These are phyloP conservation scores for Leptocoma aspasia DNA, from an alignment of 2,113 vertebrate genomes.

Conservation along the genomic window DNA sequence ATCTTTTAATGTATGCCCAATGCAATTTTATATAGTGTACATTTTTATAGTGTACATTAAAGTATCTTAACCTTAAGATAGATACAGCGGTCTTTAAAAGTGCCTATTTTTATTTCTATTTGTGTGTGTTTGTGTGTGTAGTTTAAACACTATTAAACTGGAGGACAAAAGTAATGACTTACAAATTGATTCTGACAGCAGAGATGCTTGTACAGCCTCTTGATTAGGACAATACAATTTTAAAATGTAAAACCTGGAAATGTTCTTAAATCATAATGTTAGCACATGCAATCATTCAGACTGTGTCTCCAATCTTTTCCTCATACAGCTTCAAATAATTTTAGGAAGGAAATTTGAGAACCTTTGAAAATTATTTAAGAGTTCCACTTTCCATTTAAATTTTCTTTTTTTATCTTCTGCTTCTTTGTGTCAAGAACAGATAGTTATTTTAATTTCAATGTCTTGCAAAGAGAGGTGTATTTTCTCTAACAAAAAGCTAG, in stretches of 20 bases:
- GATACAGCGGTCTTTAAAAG: not conserved
- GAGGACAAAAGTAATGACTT: not conserved
- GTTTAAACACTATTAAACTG: not conserved
- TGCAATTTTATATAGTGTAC: not conserved
- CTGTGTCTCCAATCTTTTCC: not conserved
- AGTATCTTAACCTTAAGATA: not conserved
- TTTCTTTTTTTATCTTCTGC: not conserved
- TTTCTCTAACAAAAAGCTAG: not conserved
- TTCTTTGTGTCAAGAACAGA: not conserved
- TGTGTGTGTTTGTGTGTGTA: not conserved
- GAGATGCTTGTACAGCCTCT: not conserved
- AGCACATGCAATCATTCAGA: not conserved
- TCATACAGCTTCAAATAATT: not conserved
- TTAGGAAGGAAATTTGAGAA: not conserved
- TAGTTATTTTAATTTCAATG: conserved; percentile 25
- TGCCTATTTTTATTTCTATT: not conserved
- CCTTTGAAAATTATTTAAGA: not conserved
- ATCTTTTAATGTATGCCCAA: not conserved
- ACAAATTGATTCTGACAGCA: not conserved
- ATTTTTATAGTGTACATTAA: not conserved
- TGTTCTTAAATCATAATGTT: not conserved
- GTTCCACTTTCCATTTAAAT: conserved; percentile 1
- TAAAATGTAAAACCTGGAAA: conserved; percentile 1
- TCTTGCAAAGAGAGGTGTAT: not conserved
- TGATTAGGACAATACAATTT: not conserved